phyloP scores from a whole-genome alignment of 2,113 vertebrate species.

The Micronisus gabar region DNA sequence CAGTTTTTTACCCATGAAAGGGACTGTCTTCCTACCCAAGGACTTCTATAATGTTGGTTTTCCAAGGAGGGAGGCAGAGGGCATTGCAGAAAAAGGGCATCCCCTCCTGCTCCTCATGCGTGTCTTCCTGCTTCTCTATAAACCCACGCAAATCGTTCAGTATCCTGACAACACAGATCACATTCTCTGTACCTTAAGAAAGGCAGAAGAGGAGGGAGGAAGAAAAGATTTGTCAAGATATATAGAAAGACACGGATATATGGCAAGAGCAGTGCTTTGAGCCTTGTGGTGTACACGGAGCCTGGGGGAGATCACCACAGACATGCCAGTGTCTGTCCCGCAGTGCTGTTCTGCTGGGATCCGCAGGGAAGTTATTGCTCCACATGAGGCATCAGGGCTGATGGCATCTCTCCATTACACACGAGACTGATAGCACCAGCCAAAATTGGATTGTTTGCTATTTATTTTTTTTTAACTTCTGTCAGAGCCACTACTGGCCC shows the following conservation, averaged over 20 bases:
- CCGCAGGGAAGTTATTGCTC: slow-evolving; percentile 64
- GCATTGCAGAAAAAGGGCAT: not conserved
- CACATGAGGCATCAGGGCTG: slow-evolving; percentile 58
- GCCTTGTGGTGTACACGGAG: slow-evolving; percentile 31
- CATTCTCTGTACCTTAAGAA: not conserved
- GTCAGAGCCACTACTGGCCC: slow-evolving; percentile 49
- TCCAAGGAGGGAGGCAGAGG: not conserved
- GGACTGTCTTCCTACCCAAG: not conserved
- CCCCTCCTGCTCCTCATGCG: not conserved
- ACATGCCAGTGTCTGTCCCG: slow-evolving; percentile 13
- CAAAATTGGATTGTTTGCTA: slow-evolving; percentile 65
- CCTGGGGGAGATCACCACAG: slow-evolving; percentile 8
- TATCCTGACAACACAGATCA: not conserved
- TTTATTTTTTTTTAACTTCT: slow-evolving; percentile 67
- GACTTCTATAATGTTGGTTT: not conserved
- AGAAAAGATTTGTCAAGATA: not conserved
- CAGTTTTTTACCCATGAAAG: not conserved
- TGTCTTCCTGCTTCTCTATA: not conserved
- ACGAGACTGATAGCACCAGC: slow-evolving; percentile 44
- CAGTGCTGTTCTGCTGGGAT: slow-evolving; percentile 52
- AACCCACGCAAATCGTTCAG: fast-evolving
- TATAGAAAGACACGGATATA: slow-evolving; percentile 24
- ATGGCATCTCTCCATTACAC: slow-evolving; percentile 51
- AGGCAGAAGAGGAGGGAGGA: not conserved
- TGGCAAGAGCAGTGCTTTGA: not conserved